Base-by-base conservation (phyloP, 2,797 vertebrate species). In the Hoplostethus mediterraneus region DNA sequence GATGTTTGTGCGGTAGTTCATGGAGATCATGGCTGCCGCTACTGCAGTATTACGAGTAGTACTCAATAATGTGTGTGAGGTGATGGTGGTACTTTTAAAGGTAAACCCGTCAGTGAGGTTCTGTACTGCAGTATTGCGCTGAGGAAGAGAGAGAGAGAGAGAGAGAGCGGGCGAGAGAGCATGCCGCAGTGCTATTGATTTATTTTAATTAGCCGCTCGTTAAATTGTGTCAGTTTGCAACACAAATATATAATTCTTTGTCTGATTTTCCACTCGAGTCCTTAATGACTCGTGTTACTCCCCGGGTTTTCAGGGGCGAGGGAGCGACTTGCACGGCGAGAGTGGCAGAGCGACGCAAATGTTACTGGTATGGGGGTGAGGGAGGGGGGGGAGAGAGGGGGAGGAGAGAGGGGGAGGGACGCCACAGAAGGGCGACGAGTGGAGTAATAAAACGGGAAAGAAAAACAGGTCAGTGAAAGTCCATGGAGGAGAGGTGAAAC, bases 131-230 rank as follows among this genome's bases (percentile, higher is more conserved):
- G 86, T 42, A 44, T 69, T 90, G 74, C 62, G 63, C 79, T 77
- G 79, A 87, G 79, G 17, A 58, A 81, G 49, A 77, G 38, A 66
- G 12, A 53, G 49, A 77, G 66, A 74, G 63, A 83, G 72, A 87
- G 58, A 82, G 63, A 77, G 62, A 83, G 81, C 55, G 55, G 68
- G 87, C 85, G 82, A 31, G 75, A 71, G 62, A 85, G 89, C 75
- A 58, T 94, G 91, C 93, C 77, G 94, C 94, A 94, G 93, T 93
- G 91, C 82, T 94, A 94, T 95, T 94, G 94, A 94, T 95, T 95
- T 94, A 94, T 94, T 95, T 94, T 94, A 94, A 95, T 95, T 95
- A 95, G 93, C 90, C 91, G 89, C 94, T 95, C 85, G 90, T 94
- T 95, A 94, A 94, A 94, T 90, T 84, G 78, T 85, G 89, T 92